Base-by-base conservation (phyloP, 2,888 invertebrate species). In the Dermolepida albohirtum region DNA sequence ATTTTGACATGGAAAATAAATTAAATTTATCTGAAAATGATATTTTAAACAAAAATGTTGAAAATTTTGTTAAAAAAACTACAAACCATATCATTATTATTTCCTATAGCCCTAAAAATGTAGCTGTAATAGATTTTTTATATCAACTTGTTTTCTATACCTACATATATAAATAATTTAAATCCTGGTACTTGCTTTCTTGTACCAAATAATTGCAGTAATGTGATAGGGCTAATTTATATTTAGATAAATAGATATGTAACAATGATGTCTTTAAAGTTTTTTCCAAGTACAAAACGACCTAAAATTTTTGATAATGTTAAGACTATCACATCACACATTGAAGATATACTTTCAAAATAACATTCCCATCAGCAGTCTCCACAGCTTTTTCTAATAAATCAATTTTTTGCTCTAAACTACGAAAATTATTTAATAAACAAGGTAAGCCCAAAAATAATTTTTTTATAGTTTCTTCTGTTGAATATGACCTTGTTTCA, bases 281-380 rank as follows among this genome's bases (percentile, higher is more conserved):
- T 77, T 88, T 89, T 66, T 89, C 89, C 1, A 96, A 85, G 81
- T 92, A 95, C 7, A 95, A 80, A 0, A 92, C 87, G 17, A 94
- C 88, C 91, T 92, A 80, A 8, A 85, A 84, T 47, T 43, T n/a
- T 67, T 22, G 12, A 4, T 6, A 12, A 2, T 16, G 6, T 17
- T 8, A 1, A 2, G 27, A 66, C 7, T 39, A 22, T 51, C n/a
- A 49, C 27, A 67, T 51, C 54, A 66, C 43, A 34, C 8, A 17
- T 11, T 10, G 2, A 22, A 49, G 7, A 2, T n/a, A 22, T 12
- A 12, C 14, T n/a, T 51, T 51, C 29, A 62, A 74, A 71, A 94
- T 90, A 22, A 90, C 88, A 86, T 94, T 92, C 22, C 94, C 95
- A 82, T 93, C 91, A 5, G 91, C 91, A 59, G 89, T 86, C 29